Percentiles rank a stretch among this genome's conserved stretches.
These are phyloP conservation scores for Rhagologus leucostigma DNA, from an alignment of 2,113 vertebrate species.

Conservation along the genomic window DNA sequence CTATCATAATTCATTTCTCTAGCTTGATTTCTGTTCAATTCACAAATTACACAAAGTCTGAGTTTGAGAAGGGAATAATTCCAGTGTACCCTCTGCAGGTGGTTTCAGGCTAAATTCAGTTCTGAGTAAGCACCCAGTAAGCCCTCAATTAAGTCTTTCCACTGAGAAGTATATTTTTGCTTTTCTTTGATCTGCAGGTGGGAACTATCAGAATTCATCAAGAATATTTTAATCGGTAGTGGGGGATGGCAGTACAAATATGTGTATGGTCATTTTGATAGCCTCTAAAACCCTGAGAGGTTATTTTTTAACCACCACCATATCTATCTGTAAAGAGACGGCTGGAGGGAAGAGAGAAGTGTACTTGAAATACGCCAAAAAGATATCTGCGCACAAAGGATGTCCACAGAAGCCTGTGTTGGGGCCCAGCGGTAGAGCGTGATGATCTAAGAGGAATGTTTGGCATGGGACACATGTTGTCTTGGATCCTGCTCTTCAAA, in stretches of 20 bases:
- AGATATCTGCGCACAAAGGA: not conserved
- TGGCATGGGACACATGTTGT: not conserved
- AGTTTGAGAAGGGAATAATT: not conserved
- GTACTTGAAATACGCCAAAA: not conserved
- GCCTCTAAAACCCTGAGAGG: not conserved
- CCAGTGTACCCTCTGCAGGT: not conserved
- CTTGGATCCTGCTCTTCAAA: not conserved
- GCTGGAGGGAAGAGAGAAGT: not conserved
- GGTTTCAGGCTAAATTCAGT: not conserved
- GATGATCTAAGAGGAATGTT: not conserved
- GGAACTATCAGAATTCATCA: not conserved
- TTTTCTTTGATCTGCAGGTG: not conserved
- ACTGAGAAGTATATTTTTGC: not conserved
- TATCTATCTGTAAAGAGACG: not conserved
- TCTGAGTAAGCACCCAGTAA: not conserved
- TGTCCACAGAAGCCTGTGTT: not conserved
- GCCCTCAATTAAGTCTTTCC: not conserved
- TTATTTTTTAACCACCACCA: not conserved
- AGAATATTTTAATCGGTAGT: not conserved
- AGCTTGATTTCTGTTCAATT: not conserved
- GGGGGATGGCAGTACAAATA: not conserved
- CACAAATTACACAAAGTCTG: not conserved
- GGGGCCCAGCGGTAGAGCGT: not conserved
- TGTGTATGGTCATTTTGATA: not conserved
- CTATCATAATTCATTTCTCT: not conserved